These are phyloP conservation scores for Dromius quadrimaculatus DNA, from an alignment of 2,888 invertebrate species.

Conservation along the genomic window DNA sequence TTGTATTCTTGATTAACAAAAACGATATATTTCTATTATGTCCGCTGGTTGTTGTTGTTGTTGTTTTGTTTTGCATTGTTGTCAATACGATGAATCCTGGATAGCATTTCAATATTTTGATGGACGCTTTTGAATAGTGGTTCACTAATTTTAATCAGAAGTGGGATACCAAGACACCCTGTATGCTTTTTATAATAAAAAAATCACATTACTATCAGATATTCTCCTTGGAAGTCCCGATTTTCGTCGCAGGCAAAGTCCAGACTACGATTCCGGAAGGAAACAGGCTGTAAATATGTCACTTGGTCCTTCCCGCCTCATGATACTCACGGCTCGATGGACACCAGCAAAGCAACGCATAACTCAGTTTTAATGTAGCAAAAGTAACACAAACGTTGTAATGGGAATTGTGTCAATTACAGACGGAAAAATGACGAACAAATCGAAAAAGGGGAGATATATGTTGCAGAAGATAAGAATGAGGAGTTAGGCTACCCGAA, in stretches of 20 bases:
- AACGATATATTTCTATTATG: conserved; percentile 67
- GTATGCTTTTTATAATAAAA: too few species aligned
- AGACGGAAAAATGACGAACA: not conserved
- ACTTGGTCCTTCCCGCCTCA: not conserved
- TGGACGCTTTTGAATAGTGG: too few species aligned
- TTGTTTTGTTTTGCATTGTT: conserved; percentile 10
- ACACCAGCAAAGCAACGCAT: not conserved
- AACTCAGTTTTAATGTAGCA: not conserved
- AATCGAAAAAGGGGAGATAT: not conserved
- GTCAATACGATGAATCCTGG: conserved; percentile 9
- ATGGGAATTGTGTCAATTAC: not conserved
- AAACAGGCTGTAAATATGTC: conserved; percentile 17
- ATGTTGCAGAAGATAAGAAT: too few species aligned
- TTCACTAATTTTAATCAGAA: too few species aligned
- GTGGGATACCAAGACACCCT: too few species aligned
- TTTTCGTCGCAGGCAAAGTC: too few species aligned
- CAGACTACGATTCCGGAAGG: too few species aligned
- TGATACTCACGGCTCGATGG: conserved; percentile 1
- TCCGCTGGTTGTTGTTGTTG: conserved; percentile 28
- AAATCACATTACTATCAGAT: too few species aligned
- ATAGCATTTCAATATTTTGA: conserved; percentile 6
- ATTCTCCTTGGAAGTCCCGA: too few species aligned
- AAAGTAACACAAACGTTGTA: not conserved
- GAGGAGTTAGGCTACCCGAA: too few species aligned
- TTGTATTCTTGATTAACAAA: conserved; percentile 66